Evolutionary conservation across 2,113 vertebrate species (phyloP), one percentile per base, ranked within the genome.

Genomic region (Geococcyx californianus): DNA sequence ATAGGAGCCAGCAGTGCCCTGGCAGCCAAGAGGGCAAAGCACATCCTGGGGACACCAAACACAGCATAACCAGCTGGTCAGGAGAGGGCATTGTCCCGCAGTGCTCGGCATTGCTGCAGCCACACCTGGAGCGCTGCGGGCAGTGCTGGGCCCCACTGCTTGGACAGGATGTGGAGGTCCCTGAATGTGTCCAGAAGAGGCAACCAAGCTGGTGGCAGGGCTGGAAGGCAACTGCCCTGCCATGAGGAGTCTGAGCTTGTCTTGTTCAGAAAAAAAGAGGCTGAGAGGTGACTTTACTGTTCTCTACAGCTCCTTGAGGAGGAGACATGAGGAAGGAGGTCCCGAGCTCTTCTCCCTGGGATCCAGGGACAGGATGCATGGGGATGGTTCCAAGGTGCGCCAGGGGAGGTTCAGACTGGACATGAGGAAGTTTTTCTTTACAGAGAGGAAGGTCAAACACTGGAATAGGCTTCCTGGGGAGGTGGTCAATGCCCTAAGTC

Each of bases 61-160:
- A 23, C 25, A 33, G 51, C 31, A 7, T 4, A 5, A 31, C 34
- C 66, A 29, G 49, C 40, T 1, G 0, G 51, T 2, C 64, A 51
- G 7, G 33, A 26, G 66, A 45, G 6, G 34, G 26, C 51, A 17
- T 12, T 4, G 6, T 52, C 44, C 23, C 1, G 1, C n/a, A n/a
- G n/a, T n/a, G n/a, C n/a, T 28, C 10, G 7, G 47, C 7, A 1
- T 6, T 10, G 21, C 11, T 33, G 64, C 1, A 1, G 56, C 49
- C 56, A 42, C 14, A 9, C 49, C 49, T 33, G 0, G 3, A 51
- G 74, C 6, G 1, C 36, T n/a, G 18, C 9, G 38, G 5, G 28
- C 60, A 52, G 45, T 5, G 11, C 38, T 47, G 70, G 11, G 23
- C 36, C n/a, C 42, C 51, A 10, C 13, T 17, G 1, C 5, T 31